phyloP scores from a whole-genome alignment of 2,888 invertebrate species.

The Pseudococcus longispinus region DNA sequence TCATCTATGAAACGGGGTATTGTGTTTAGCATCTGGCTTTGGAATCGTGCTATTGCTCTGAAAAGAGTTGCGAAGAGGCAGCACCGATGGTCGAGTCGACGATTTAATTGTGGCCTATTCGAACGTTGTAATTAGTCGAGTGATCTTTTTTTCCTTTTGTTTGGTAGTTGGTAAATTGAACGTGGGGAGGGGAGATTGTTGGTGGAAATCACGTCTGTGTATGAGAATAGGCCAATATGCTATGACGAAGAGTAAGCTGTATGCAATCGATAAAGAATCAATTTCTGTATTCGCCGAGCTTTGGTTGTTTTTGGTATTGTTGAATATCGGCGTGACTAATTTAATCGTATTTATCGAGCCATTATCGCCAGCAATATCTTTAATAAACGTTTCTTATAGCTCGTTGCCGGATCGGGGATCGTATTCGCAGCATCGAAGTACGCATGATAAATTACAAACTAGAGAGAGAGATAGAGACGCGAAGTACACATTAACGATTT shows the following conservation, averaged over 20 bases:
- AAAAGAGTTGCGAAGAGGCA: neutral
- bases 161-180: neutral
- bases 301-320: slow-evolving; percentile 1
- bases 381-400: neutral
- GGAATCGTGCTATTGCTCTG: neutral
- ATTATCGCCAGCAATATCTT: neutral
- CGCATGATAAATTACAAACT: slow-evolving; percentile 15
- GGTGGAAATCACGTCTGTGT: too few relatives aligned
- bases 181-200: neutral
- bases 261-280: neutral
- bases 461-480: neutral
- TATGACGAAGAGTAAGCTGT: neutral
- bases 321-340: slow-evolving; percentile 18
- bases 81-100: neutral
- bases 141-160: neutral
- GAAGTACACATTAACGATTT: slow-evolving; percentile 12
- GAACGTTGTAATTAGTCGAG: neutral
- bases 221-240: neutral
- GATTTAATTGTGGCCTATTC: slow-evolving; percentile 13
- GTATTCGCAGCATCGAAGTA: neutral
- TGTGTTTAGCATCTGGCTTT: neutral
- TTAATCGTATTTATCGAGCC: neutral
- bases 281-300: neutral
- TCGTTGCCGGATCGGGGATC: too few relatives aligned
- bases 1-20: neutral